Percentiles rank a stretch among this genome's conserved stretches.
Conservation (phyloP, 2,888 invertebrate species). For the Agonum fuliginosum region DNA sequence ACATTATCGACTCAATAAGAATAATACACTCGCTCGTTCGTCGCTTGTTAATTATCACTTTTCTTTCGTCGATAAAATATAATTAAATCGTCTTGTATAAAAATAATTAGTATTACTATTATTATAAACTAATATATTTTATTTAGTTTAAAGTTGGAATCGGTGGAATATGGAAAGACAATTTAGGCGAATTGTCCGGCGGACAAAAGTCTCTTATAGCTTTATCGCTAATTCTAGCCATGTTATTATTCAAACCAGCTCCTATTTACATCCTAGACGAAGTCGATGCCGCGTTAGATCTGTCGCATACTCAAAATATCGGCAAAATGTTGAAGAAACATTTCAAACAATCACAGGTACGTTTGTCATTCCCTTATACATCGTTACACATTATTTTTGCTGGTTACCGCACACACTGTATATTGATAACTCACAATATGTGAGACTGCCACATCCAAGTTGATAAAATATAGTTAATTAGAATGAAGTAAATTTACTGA, state of each 20-base stretch:
- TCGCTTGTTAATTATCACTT: no score
- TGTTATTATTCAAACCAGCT: conserved; percentile 97
- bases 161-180: conserved; percentile 96
- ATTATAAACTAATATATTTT: conserved; percentile 62
- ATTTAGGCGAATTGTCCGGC: conserved; percentile 95
- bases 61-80: no score
- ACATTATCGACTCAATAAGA: no score
- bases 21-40: no score
- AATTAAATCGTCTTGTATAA: no score
- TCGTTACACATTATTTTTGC: no score
- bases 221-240: conserved; percentile 94
- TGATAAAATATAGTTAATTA: no score
- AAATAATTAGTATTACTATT: not conserved
- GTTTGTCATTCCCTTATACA: no score
- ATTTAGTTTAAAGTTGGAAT: conserved; percentile 90
- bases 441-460: no score
- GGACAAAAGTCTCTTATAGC: conserved; percentile 98
- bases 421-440: no score
- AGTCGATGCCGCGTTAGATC: conserved; percentile 98
- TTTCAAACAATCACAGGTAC: conserved; percentile 90
- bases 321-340: conserved; percentile 94
- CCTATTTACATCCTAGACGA: conserved; percentile 99
- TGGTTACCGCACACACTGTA: no score
- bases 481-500: no score
- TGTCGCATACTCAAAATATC: conserved; percentile 99